Evolutionary conservation across 2,113 vertebrate genomes (phyloP), one percentile per base, ranked within the genome.

Genomic region (Mormyrus iriodes): DNA sequence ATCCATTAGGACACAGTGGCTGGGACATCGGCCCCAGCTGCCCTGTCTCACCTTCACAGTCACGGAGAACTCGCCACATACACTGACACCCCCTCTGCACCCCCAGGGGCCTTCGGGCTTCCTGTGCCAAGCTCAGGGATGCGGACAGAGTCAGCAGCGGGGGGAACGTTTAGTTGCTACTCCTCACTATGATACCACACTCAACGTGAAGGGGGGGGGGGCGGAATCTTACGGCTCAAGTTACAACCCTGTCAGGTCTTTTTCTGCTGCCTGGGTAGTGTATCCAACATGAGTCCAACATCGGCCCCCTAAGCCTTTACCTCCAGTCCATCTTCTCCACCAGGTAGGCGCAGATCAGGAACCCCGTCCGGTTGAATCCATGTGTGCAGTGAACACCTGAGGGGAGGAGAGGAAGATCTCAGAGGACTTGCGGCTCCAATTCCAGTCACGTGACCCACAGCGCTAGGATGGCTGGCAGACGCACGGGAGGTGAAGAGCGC

Each of bases 251-350:
- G 2, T 39, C 79, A 46, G 19, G 13, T 58, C 55, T 58, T 21
- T 58, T 21, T 58, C 55, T 58, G 55, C 21, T 58, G 55, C 55
- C 55, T 7, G 55, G 6, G 21, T 24, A 2, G 6, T 24, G 55
- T 8, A 58, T 58, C 21, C 7, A n/a, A n/a, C n/a, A n/a, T n/a
- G 55, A n/a, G 79, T 15, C 3, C 42, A 35, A 17, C 17, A 0
- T 21, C 4, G 19, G 44, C 31, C 82, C 44, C 24, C 19, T 12
- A 1, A 24, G 15, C 31, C 27, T 87, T 87, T 97, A 99, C 98
- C 98, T 99, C 98, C 98, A 99, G 95, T 99, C 98, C 97, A 99
- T 95, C 93, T 99, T 99, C 94, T 98, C 97, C 3, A 99, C 98
- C 95, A 99, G 95, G 96, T 98, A 99, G 90, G 98, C 97, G 96